phyloP scores from a whole-genome alignment of 92 coral and sea anemone genomes.

The Umimayanthus chanpuru region DNA sequence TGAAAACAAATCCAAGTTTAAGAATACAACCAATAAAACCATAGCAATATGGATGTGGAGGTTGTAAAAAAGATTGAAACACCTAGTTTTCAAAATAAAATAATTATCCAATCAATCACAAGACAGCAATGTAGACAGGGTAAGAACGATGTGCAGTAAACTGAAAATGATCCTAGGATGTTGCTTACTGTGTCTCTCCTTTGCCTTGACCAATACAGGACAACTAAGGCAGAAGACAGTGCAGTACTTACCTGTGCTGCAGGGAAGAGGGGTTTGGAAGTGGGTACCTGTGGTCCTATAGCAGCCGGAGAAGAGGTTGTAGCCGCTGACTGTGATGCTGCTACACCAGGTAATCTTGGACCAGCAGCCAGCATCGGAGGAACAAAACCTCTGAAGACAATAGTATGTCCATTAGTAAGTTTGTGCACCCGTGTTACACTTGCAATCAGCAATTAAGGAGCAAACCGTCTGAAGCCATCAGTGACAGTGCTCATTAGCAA shows the following conservation, averaged over 20 bases:
- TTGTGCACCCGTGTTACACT: too few species aligned
- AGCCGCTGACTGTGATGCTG: constrained; percentile 31
- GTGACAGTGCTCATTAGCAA: background rate
- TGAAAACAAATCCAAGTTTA: too few species aligned
- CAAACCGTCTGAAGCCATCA: background rate
- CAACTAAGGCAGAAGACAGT: background rate
- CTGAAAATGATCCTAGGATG: too few species aligned
- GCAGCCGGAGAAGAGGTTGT: constrained; percentile 61
- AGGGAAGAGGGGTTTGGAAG: constrained; percentile 97
- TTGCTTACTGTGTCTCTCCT: too few species aligned
- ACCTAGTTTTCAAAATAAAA: constrained; percentile 41
- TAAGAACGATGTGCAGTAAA: too few species aligned
- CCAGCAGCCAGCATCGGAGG: constrained; percentile 13
- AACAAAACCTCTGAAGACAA: constrained; percentile 9
- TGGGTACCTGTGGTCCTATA: constrained; percentile 92
- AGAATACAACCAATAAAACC: too few species aligned
- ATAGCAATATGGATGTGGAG: too few species aligned
- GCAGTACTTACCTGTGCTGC: constrained; percentile 91
- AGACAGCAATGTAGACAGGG: background rate
- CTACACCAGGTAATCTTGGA: constrained; percentile 37
- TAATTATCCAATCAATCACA: background rate
- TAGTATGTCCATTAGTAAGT: background rate
- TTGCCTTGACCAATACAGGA: background rate
- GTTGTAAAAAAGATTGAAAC: too few species aligned
- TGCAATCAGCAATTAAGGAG: background rate